These are phyloP conservation scores for Isaurus tuberculatus DNA, from an alignment of 92 coral and sea anemone genomes.

Conservation along the genomic window DNA sequence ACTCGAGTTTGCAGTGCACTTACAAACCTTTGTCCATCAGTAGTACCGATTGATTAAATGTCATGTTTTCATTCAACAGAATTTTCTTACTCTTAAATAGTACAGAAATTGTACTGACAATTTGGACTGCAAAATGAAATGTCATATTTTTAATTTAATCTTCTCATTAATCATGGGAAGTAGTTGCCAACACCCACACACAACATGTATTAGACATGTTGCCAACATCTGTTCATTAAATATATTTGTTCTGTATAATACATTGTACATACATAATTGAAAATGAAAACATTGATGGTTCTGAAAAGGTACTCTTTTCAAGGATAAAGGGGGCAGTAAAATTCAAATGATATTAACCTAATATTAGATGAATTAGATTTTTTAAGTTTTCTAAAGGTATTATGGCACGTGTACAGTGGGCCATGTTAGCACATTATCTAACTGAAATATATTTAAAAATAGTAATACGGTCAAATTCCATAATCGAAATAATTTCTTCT, in stretches of 20 bases:
- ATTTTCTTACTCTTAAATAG: not conserved
- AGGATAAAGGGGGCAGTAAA: constrained; percentile 11
- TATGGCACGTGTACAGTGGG: no score
- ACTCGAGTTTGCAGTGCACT: not conserved
- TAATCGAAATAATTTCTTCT: constrained; percentile 3
- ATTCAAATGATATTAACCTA: constrained; percentile 7
- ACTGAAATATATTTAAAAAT: constrained; percentile 8
- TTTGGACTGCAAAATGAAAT: no score
- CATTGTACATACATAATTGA: no score
- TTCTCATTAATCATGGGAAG: no score
- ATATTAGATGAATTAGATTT: no score
- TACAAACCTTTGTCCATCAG: not conserved
- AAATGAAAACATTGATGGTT: constrained; percentile 4
- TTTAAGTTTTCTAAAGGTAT: no score
- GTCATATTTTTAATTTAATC: no score
- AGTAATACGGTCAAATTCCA: not conserved
- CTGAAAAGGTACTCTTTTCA: constrained; percentile 11
- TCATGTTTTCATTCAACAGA: not conserved
- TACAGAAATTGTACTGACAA: no score
- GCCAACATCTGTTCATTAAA: no score
- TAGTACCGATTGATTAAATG: not conserved
- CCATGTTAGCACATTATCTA: constrained; percentile 15
- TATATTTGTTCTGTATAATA: no score
- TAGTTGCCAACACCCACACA: no score
- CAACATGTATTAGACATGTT: no score